phyloP scores from a whole-genome alignment of 1,140 invertebrate genomes.

The Drosophila sp. region DNA sequence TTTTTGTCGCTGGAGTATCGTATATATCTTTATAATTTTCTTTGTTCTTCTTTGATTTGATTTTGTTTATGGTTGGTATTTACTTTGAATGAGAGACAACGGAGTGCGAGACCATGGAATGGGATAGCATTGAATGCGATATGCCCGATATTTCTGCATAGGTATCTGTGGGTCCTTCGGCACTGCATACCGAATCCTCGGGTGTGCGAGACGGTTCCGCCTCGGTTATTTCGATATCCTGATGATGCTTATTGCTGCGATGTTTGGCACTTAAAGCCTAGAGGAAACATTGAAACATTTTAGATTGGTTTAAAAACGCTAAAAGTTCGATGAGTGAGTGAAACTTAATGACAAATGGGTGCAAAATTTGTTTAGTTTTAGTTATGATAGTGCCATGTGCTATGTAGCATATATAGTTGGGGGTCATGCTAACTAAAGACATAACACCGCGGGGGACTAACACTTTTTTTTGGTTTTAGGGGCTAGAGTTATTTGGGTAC shows the following conservation, averaged over 20 bases:
- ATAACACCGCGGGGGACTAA: background rate
- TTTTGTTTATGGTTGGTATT: constrained; percentile 5
- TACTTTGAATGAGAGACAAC: constrained; percentile 79
- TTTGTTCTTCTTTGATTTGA: background rate
- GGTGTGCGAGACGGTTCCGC: constrained; percentile 87
- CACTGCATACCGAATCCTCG: constrained; percentile 89
- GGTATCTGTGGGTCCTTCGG: constrained; percentile 86
- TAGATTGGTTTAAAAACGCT: background rate
- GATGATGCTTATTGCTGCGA: constrained; percentile 84
- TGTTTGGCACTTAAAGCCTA: constrained; percentile 87
- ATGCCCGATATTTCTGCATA: constrained; percentile 82
- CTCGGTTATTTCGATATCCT: constrained; percentile 86
- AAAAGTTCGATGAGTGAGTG: background rate
- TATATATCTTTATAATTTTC: constrained; percentile 12
- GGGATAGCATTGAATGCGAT: constrained; percentile 82
- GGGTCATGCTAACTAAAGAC: constrained; percentile 1
- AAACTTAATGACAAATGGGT: background rate
- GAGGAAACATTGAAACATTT: constrained; percentile 48
- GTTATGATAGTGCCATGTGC: constrained; percentile 61
- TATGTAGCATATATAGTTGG: constrained; percentile 20
- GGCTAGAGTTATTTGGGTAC: constrained; percentile 13
- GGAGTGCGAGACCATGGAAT: constrained; percentile 79
- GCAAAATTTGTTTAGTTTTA: background rate
- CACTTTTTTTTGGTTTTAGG: background rate
- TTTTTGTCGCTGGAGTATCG: constrained; percentile 24